Evolutionary conservation across 2,797 vertebrate species (phyloP).

Genomic region (Zenarchopterus dispar): DNA sequence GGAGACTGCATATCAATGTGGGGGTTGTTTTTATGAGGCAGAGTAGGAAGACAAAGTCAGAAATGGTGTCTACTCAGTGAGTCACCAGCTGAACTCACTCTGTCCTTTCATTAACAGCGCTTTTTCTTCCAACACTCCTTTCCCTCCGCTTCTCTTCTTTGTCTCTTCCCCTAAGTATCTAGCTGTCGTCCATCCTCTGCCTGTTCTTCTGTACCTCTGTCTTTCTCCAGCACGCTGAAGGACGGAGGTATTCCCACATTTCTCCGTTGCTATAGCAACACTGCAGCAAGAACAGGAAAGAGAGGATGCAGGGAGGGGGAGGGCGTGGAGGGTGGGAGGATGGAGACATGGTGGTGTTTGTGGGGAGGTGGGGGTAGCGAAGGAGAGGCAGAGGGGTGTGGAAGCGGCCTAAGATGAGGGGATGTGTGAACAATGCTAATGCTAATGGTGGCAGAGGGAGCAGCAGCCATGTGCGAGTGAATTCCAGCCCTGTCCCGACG

Average conservation of each 20-base stretch:
- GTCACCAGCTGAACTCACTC: slow-evolving; percentile 44
- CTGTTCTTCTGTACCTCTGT: slow-evolving; percentile 12
- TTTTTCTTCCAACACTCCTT: slow-evolving; percentile 44
- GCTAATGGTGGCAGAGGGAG: slow-evolving; percentile 60
- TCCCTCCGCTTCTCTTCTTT: slow-evolving; percentile 33
- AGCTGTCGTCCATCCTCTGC: slow-evolving; percentile 12
- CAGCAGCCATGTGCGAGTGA: slow-evolving; percentile 51
- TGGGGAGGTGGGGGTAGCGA: slow-evolving; percentile 25
- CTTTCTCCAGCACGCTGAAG: slow-evolving; percentile 73
- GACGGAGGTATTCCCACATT: slow-evolving; percentile 88
- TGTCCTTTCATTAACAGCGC: slow-evolving; percentile 72
- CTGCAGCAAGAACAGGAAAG: slow-evolving; percentile 82
- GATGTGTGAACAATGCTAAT: slow-evolving; percentile 79
- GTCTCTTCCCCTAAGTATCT: slow-evolving; percentile 36
- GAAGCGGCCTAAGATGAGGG: slow-evolving; percentile 58
- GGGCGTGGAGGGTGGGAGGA: slow-evolving; percentile 49
- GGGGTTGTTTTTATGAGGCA: slow-evolving; percentile 38
- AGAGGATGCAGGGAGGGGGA: slow-evolving; percentile 70
- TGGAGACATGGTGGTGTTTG: slow-evolving; percentile 46
- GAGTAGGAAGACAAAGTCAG: slow-evolving; percentile 56
- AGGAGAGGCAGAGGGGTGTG: slow-evolving; percentile 41
- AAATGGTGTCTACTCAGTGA: slow-evolving; percentile 68
- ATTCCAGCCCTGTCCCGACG: slow-evolving; percentile 39
- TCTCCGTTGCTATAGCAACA: slow-evolving; percentile 87
- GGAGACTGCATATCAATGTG: slow-evolving; percentile 67